phyloP scores from a whole-genome alignment of 2,797 vertebrate genomes.

The Pagetopsis macropterus region DNA sequence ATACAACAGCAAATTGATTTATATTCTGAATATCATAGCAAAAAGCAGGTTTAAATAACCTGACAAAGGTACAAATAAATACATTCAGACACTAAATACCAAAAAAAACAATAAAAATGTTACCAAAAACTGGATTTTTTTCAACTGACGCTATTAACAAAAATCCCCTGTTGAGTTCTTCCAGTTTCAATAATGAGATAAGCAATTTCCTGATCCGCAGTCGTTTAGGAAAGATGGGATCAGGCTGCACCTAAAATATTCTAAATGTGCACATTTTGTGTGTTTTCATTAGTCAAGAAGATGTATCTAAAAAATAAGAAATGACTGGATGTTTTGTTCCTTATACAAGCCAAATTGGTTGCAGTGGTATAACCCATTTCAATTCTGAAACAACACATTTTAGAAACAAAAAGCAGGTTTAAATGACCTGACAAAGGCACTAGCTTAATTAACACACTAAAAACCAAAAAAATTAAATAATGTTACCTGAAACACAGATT shows the following conservation, averaged over 20 bases:
- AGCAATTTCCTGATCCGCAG: slow-evolving; percentile 27
- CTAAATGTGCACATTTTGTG: slow-evolving; percentile 23
- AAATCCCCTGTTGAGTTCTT: slow-evolving; percentile 37
- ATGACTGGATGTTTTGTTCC: background rate
- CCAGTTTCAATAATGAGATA: slow-evolving; percentile 33
- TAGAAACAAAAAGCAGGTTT: background rate
- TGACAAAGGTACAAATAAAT: too few species aligned
- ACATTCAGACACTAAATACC: too few species aligned
- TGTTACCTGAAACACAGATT: background rate
- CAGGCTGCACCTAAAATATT: slow-evolving; percentile 19
- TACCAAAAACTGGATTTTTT: too few species aligned
- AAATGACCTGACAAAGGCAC: slow-evolving; percentile 15
- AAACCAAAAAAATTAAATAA: background rate
- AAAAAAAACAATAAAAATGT: too few species aligned
- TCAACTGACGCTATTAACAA: too few species aligned
- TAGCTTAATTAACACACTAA: background rate
- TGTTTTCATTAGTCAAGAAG: slow-evolving; percentile 10
- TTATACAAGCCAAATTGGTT: slow-evolving; percentile 26
- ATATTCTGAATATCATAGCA: too few species aligned
- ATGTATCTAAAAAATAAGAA: background rate
- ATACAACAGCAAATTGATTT: slow-evolving; percentile 9
- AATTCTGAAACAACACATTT: background rate
- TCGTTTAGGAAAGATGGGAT: slow-evolving; percentile 4
- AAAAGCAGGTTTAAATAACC: too few species aligned
- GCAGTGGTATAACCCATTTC: background rate